Evolutionary conservation across 1,140 invertebrate genomes (phyloP).

Genomic region (Oscheius sp.): DNA sequence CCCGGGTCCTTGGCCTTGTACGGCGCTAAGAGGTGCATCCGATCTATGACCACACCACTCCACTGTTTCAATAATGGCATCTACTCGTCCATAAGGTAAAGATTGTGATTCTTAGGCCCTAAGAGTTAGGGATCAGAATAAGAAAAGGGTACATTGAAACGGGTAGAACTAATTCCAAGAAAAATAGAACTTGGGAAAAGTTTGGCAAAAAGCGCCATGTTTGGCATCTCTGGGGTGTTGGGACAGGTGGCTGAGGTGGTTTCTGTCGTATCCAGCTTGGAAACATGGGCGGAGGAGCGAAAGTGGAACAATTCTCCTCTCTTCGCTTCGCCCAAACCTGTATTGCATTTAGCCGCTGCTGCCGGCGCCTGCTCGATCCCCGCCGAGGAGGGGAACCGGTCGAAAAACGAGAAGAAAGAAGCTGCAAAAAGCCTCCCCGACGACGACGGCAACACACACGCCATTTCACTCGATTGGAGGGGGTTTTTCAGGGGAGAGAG

Average conservation of each 20-base stretch:
- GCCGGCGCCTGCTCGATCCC: constrained; percentile 7
- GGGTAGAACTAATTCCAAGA: too few species aligned
- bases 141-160: background rate
- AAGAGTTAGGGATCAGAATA: background rate
- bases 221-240: background rate
- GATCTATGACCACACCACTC: too few species aligned
- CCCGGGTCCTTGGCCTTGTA: too few species aligned
- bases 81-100: too few species aligned
- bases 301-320: constrained; percentile 10
- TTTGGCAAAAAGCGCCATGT: background rate
- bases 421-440: constrained; percentile 7
- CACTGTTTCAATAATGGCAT: too few species aligned
- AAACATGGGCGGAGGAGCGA: constrained; percentile 6
- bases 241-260: background rate
- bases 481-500: too few species aligned
- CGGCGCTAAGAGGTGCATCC: too few species aligned
- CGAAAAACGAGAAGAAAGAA: constrained; percentile 9
- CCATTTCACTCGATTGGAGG: too few species aligned
- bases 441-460: too few species aligned
- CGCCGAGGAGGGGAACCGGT: background rate
- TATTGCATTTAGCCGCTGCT: constrained; percentile 3
- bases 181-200: too few species aligned
- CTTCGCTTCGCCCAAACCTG: background rate
- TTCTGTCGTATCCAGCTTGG: constrained; percentile 7
- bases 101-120: background rate